A percentile compares a stretch with the other conserved stretches of the same genome.
Evolutionary conservation across 1,140 invertebrate genomes (phyloP).

Genomic region (Nephila pilipes): DNA sequence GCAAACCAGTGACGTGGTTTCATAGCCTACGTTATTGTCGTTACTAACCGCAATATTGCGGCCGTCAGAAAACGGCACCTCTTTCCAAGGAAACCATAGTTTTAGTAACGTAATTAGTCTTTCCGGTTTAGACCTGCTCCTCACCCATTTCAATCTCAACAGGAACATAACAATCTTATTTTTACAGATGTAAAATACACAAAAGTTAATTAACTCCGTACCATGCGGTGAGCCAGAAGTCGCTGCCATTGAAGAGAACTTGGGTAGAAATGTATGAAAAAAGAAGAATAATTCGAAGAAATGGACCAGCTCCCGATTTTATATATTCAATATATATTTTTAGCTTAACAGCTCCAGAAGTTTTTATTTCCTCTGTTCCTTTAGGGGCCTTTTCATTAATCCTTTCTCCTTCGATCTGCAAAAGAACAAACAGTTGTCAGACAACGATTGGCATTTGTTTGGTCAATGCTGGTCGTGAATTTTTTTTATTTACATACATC

Average conservation of each 20-base stretch:
- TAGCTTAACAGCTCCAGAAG: slow-evolving; percentile 71
- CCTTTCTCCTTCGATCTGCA: slow-evolving; percentile 43
- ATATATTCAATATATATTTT: slow-evolving; percentile 78
- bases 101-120: too few species aligned
- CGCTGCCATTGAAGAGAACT: slow-evolving; percentile 78
- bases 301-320: slow-evolving; percentile 74
- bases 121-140: too few species aligned
- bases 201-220: neutral
- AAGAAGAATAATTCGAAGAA: slow-evolving; percentile 71
- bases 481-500: slow-evolving; percentile 48
- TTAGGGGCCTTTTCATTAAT: slow-evolving; percentile 52
- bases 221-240: slow-evolving; percentile 79
- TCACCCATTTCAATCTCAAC: too few species aligned
- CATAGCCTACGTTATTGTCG: too few species aligned
- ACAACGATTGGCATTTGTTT: neutral
- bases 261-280: slow-evolving; percentile 77
- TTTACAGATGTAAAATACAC: neutral
- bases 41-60: too few species aligned
- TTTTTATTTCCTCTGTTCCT: slow-evolving; percentile 76
- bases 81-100: too few species aligned
- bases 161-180: too few species aligned
- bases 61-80: too few species aligned
- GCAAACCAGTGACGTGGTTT: too few species aligned
- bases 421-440: neutral
- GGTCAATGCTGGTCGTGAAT: neutral